These are phyloP conservation scores for Anthopleura sola DNA, from an alignment of 64 coral and sea anemone genomes.

Conservation along the genomic window DNA sequence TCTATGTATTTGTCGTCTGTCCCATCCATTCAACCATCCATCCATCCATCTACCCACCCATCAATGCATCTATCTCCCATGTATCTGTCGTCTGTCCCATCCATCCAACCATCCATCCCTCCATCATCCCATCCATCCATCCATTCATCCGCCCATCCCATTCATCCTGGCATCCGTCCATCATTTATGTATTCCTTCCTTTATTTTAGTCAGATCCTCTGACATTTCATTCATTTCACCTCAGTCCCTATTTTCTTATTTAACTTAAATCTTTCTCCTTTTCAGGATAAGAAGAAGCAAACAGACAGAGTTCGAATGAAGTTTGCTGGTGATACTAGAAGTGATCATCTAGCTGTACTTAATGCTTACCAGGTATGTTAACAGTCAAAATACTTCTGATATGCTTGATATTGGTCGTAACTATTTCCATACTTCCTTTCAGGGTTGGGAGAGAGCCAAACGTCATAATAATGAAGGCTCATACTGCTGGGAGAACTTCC, in stretches of 20 bases:
- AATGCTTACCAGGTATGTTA: conserved; percentile 40
- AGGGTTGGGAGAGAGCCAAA: conserved; percentile 28
- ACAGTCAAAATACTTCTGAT: not conserved
- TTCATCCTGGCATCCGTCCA: not conserved
- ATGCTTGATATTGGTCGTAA: not conserved
- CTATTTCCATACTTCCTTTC: not conserved
- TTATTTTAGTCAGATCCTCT: too few species aligned
- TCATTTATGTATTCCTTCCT: too few species aligned
- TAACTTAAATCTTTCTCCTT: not conserved
- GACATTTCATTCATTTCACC: not conserved
- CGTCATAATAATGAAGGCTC: not conserved
- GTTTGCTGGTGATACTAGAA: conserved; percentile 45
- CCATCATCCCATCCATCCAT: too few species aligned
- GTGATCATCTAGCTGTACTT: conserved; percentile 57
- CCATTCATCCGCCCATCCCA: not conserved
- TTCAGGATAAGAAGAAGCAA: conserved; percentile 50
- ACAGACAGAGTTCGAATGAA: conserved; percentile 34
- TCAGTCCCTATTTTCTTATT: too few species aligned
- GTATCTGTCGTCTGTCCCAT: not conserved
- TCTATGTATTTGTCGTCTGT: too few species aligned
- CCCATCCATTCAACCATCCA: not conserved
- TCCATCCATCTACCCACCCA: not conserved
- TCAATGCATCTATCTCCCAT: not conserved
- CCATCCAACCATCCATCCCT: not conserved
- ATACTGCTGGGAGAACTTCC: conserved; percentile 64